phyloP scores from a whole-genome alignment of 2,888 invertebrate species.

The Stomorhina lunata region DNA sequence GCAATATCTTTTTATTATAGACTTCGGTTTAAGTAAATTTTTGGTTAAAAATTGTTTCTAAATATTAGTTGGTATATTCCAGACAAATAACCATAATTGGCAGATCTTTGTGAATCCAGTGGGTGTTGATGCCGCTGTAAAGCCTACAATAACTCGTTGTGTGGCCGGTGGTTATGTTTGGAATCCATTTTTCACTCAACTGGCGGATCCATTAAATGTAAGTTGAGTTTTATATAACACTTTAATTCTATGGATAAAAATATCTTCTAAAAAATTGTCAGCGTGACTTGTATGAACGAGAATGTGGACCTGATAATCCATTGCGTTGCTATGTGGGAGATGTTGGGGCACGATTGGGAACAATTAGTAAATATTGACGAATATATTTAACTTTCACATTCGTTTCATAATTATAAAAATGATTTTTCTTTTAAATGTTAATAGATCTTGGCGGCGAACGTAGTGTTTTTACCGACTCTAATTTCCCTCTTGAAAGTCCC shows the following conservation, averaged over 20 bases:
- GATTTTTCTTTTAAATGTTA: not conserved
- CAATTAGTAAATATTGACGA: conserved; percentile 83
- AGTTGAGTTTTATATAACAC: conserved; percentile 70
- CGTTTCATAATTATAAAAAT: not conserved
- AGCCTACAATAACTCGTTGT: conserved; percentile 89
- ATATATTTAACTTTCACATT: not conserved
- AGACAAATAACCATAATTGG: conserved; percentile 93
- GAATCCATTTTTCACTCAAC: conserved; percentile 94
- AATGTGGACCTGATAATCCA: conserved; percentile 94
- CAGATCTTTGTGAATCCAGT: conserved; percentile 95
- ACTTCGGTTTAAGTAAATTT: not conserved
- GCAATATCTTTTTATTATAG: no score
- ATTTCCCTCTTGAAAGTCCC: conserved; percentile 90
- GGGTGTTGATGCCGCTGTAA: conserved; percentile 93
- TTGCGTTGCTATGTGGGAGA: conserved; percentile 95
- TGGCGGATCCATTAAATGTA: conserved; percentile 94
- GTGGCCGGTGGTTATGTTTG: conserved; percentile 95
- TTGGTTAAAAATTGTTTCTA: no score
- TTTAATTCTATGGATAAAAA: not conserved
- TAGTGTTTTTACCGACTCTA: conserved; percentile 90
- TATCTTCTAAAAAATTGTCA: conserved; percentile 77
- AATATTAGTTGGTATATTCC: not conserved
- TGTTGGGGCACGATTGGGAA: conserved; percentile 90
- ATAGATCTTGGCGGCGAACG: conserved; percentile 87
- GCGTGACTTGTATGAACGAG: conserved; percentile 91